Base-by-base conservation (phyloP, 2,888 invertebrate species). In the Mylabris sibirica region DNA sequence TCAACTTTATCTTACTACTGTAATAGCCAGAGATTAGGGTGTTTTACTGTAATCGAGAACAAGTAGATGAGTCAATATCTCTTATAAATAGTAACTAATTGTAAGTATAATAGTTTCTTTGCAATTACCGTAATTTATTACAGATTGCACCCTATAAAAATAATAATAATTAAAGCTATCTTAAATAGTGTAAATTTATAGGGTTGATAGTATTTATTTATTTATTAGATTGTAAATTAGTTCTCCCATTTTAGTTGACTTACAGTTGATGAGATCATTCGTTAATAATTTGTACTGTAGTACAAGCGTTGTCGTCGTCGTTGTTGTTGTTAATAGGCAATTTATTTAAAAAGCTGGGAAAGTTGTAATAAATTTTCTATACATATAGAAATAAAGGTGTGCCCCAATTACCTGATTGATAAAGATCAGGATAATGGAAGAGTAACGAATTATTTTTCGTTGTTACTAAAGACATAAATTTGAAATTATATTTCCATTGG, bases 101-200 rank as follows among this genome's bases (percentile, higher is more conserved):
- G n/a, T n/a, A n/a, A 12, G 12, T 5, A n/a, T 0, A 1, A 1
- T 53, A 2, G 22, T 20, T 22, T 22, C 22, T 53, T 53, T 57
- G 26, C 57, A 57, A 26, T 57, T 26, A 57, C 14, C 57, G 24
- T 57, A 24, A 57, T 57, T 26, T 57, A 57, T 57, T 26, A 26
- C 6, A 26, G 3, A 57, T 12, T 57, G 11, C 22, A 53, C 12
- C 24, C 12, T 24, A 2, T 14, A 24, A 4, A 12, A 12, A 53
- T 0, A 24, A 53, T 0, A 24, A 9, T 24, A 53, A 53, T 53
- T 53, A 53, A 53, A 53, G 12, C 9, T 22, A 53, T 53, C 22
- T 22, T 53, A 53, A 53, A 53, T 53, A 53, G 12, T 22, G 53
- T 53, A 53, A 53, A 53, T 53, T 30, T 53, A 53, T 53, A 3